phyloP scores from a whole-genome alignment of 1,140 invertebrate species.

The Globodera rostochiensis region DNA sequence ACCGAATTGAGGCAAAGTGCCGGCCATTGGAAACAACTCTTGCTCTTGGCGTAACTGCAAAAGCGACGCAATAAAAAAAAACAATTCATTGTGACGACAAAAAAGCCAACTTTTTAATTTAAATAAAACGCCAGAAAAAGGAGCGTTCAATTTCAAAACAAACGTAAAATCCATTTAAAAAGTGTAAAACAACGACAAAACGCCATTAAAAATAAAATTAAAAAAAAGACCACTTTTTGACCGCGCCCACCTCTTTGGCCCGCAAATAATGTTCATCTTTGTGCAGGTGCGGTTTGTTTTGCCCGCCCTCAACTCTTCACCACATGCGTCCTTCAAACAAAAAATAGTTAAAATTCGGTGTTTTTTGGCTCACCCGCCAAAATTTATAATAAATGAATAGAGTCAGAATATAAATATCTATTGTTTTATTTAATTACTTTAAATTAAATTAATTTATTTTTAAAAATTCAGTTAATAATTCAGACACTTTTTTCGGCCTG shows the following conservation, averaged over 20 bases:
- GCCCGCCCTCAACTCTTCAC: conserved; percentile 42
- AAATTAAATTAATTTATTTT: too few species aligned
- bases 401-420: too few species aligned
- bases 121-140: too few species aligned
- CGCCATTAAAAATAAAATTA: background rate
- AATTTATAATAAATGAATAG: too few species aligned
- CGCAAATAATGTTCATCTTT: conserved; percentile 50
- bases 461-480: conserved; percentile 20
- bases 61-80: too few species aligned
- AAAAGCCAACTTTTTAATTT: too few species aligned
- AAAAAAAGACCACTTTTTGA: background rate
- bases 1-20: background rate
- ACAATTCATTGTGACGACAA: background rate
- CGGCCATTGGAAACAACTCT: background rate
- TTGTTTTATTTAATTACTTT: too few species aligned
- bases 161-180: too few species aligned
- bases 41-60: conserved; percentile 25
- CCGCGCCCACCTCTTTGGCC: conserved; percentile 33
- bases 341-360: background rate
- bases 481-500: conserved; percentile 49
- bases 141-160: too few species aligned
- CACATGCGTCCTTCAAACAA: conserved; percentile 40
- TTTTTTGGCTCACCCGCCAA: background rate
- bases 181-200: background rate
- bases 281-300: conserved; percentile 32